phyloP scores from a whole-genome alignment of 35 echinoderm and acorn worm species.

The Anneissia japonica region DNA sequence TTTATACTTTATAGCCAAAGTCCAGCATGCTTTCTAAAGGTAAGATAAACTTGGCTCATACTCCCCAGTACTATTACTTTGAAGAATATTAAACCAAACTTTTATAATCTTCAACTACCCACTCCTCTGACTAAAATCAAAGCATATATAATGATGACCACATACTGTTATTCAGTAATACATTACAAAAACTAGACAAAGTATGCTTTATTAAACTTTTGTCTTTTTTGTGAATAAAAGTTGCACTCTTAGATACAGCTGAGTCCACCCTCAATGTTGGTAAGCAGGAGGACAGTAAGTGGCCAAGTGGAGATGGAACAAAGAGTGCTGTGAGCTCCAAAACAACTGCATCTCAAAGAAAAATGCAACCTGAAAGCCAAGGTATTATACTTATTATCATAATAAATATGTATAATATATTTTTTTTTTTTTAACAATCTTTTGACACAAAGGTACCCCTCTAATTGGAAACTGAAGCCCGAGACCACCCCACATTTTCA shows the following conservation, averaged over 20 bases:
- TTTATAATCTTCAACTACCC: too few relatives aligned
- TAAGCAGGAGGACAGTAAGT: slow-evolving; percentile 14
- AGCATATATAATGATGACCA: too few relatives aligned
- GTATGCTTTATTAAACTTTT: background rate
- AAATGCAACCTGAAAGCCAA: background rate
- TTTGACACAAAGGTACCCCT: too few relatives aligned
- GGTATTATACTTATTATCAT: background rate
- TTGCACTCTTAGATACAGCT: slow-evolving; percentile 67
- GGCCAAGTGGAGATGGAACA: background rate
- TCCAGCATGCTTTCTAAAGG: background rate
- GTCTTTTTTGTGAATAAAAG: slow-evolving; percentile 3
- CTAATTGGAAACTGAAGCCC: too few relatives aligned
- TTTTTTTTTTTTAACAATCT: too few relatives aligned
- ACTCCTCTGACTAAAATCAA: too few relatives aligned
- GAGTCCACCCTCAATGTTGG: slow-evolving; percentile 51
- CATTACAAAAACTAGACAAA: too few relatives aligned
- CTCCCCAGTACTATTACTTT: too few relatives aligned
- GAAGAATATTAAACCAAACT: too few relatives aligned
- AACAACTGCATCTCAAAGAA: background rate
- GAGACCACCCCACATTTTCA: too few relatives aligned
- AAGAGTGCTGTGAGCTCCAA: background rate
- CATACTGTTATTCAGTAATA: too few relatives aligned
- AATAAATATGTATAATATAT: too few relatives aligned
- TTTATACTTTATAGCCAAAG: background rate
- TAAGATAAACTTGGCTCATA: background rate